phyloP scores from a whole-genome alignment of 1,140 invertebrate genomes.

The Aricia agestis region DNA sequence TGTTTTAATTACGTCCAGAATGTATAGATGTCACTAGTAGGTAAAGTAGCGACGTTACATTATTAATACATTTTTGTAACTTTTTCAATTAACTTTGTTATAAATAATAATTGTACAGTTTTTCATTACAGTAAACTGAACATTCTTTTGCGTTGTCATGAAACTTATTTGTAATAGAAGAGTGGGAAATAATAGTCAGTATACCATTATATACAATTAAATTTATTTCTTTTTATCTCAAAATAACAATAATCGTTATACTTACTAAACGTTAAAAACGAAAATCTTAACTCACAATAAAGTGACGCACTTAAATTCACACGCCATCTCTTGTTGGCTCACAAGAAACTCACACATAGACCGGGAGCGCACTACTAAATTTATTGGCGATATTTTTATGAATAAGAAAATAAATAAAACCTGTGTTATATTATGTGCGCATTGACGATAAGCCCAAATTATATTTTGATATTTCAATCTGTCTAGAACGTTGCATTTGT shows the following conservation, averaged over 20 bases:
- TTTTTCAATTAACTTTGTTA: no score
- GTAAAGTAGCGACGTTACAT: no score
- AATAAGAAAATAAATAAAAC: neutral
- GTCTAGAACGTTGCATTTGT: no score
- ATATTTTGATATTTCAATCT: no score
- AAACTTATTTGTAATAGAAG: neutral
- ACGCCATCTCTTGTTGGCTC: slow-evolving; percentile 12
- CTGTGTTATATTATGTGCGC: neutral
- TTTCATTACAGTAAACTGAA: no score
- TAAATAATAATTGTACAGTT: no score
- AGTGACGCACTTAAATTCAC: slow-evolving; percentile 4
- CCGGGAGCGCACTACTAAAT: neutral
- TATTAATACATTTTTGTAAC: no score
- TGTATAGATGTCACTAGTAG: no score
- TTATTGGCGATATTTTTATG: slow-evolving; percentile 7
- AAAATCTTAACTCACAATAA: slow-evolving; percentile 42
- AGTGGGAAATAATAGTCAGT: slow-evolving; percentile 12
- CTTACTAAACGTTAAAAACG: slow-evolving; percentile 64
- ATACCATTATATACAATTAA: slow-evolving; percentile 63
- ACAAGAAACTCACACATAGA: slow-evolving; percentile 1
- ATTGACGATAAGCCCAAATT: no score
- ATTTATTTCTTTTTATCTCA: slow-evolving; percentile 54
- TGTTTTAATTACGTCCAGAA: no score
- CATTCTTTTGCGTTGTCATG: no score
- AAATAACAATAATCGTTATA: slow-evolving; percentile 68